phyloP scores from a whole-genome alignment of 2,888 invertebrate species.

The Allygus modestus region DNA sequence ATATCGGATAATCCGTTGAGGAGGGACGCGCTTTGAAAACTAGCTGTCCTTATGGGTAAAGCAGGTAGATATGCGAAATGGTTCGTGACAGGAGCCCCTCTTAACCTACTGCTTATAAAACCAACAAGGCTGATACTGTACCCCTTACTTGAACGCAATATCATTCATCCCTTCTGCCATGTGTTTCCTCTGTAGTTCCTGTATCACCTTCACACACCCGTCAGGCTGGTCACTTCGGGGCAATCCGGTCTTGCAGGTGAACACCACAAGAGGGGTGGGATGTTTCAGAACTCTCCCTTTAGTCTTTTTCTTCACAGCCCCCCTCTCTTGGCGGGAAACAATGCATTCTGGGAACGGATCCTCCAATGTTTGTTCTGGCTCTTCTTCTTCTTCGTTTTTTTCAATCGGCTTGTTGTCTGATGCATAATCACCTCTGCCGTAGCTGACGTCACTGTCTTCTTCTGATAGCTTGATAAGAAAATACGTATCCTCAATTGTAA shows the following conservation, averaged over 20 bases:
- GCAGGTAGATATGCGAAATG: too few species aligned
- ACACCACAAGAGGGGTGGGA: not conserved
- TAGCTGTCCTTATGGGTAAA: too few species aligned
- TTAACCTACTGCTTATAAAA: too few species aligned
- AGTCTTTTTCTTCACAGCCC: not conserved
- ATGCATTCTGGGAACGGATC: constrained; percentile 13
- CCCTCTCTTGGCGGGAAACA: not conserved
- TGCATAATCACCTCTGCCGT: not conserved
- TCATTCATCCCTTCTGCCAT: constrained; percentile 13
- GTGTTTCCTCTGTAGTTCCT: constrained; percentile 14
- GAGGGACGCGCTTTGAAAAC: too few species aligned
- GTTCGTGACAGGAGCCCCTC: too few species aligned
- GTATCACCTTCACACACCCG: constrained; percentile 5
- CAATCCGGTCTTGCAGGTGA: constrained; percentile 4
- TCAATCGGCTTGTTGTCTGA: not conserved
- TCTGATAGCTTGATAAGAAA: constrained; percentile 7
- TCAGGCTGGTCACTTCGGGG: not conserved
- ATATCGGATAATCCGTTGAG: too few species aligned
- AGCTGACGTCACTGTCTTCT: constrained; percentile 32
- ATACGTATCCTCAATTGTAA: too few species aligned
- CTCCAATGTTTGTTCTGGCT: not conserved
- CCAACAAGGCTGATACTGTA: too few species aligned
- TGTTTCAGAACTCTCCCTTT: constrained; percentile 20
- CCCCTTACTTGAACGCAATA: constrained; percentile 23
- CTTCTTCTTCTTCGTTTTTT: not conserved